Conservation (phyloP, 1,140 invertebrate species). For the Streblospio benedicti region DNA sequence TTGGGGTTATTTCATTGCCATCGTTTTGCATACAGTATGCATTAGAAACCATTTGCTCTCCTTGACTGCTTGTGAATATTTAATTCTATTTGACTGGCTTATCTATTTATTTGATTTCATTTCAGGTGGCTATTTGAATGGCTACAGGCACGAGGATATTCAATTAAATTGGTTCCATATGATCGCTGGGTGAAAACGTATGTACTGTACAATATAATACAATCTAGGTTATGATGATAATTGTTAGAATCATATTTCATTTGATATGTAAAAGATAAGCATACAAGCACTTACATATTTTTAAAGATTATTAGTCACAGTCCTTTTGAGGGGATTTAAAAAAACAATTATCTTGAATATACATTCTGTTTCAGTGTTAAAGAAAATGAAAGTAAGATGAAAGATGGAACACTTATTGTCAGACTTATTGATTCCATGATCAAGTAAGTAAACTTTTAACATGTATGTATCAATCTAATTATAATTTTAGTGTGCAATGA, state of each 20-base stretch:
- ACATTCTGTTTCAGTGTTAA: background rate
- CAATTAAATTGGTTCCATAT: constrained; percentile 31
- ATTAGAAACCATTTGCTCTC: too few relatives aligned
- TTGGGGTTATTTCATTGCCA: too few relatives aligned
- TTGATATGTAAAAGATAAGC: too few relatives aligned
- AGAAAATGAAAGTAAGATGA: background rate
- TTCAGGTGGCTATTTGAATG: constrained; percentile 42
- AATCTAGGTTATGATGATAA: too few relatives aligned
- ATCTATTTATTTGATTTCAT: too few relatives aligned
- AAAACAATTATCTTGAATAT: too few relatives aligned
- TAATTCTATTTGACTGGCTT: background rate
- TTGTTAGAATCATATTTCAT: too few relatives aligned
- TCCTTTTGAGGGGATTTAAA: too few relatives aligned
- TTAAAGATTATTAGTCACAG: too few relatives aligned
- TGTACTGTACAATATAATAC: too few relatives aligned
- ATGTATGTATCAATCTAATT: constrained; percentile 4
- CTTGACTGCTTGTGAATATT: background rate
- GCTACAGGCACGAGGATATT: constrained; percentile 41
- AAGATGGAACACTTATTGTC: constrained; percentile 10
- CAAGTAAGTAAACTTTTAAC: constrained; percentile 19
- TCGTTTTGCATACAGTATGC: too few relatives aligned
- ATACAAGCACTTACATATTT: too few relatives aligned
- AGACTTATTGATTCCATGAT: constrained; percentile 31
- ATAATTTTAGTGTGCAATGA: constrained; percentile 27
- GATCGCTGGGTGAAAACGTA: constrained; percentile 29